Percentiles rank a stretch among this genome's conserved stretches.
These are phyloP conservation scores for Lordiphosa mommai DNA, from an alignment of 1,140 invertebrate species.

Conservation along the genomic window DNA sequence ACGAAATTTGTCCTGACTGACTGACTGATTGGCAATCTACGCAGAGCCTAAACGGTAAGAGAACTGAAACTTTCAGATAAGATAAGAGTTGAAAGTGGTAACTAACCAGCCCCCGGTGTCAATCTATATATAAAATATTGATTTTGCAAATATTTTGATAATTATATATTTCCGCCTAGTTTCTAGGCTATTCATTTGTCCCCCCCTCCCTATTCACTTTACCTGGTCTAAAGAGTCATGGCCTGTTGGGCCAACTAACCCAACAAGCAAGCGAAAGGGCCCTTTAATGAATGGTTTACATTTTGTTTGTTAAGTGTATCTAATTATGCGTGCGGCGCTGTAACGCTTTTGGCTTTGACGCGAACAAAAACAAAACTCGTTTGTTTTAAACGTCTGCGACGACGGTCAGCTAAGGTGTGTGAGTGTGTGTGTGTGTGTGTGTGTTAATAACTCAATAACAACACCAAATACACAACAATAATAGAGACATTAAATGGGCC, in stretches of 20 bases:
- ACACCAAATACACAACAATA: conserved; percentile 70
- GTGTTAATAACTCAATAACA: conserved; percentile 74
- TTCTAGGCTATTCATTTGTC: too few relatives aligned
- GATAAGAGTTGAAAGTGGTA: too few relatives aligned
- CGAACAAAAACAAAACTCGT: conserved; percentile 51
- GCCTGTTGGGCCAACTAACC: background rate
- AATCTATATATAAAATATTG: too few relatives aligned
- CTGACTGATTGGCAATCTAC: too few relatives aligned
- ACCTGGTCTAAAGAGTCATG: background rate
- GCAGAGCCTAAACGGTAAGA: too few relatives aligned
- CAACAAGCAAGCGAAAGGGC: too few relatives aligned
- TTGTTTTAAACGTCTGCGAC: conserved; percentile 50
- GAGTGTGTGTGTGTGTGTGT: conserved; percentile 26
- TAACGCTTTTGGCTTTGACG: conserved; percentile 18
- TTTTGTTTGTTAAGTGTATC: conserved; percentile 65
- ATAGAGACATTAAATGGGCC: conserved; percentile 70
- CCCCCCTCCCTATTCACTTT: conserved; percentile 2
- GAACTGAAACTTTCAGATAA: too few relatives aligned
- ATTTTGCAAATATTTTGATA: too few relatives aligned
- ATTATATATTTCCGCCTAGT: too few relatives aligned
- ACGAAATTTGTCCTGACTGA: too few relatives aligned
- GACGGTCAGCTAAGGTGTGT: background rate
- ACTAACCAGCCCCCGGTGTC: too few relatives aligned
- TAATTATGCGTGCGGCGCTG: conserved; percentile 70
- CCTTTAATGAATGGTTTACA: conserved; percentile 58